Conservation (phyloP, 2,888 invertebrate genomes). For the Adelognathus sp. region DNA sequence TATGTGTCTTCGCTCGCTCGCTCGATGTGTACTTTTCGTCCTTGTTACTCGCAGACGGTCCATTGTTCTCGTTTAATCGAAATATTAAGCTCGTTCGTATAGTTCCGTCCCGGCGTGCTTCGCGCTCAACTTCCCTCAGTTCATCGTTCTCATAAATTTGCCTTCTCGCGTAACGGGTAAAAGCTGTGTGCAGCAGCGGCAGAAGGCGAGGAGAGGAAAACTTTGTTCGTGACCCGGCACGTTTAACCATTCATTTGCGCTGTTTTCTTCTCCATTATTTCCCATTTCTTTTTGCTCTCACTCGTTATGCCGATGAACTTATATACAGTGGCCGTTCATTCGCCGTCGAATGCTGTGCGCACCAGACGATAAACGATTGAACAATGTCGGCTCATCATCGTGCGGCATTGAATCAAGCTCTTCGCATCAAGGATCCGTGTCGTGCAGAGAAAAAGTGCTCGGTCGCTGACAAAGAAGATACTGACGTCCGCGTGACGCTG, state of each 20-base stretch:
- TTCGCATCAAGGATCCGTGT: neutral
- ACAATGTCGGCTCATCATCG: neutral
- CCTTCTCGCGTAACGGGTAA: neutral
- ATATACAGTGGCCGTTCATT: too few relatives aligned
- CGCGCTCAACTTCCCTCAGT: slow-evolving; percentile 32
- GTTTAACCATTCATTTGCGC: neutral
- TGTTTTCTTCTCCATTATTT: slow-evolving; percentile 4
- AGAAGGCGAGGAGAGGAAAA: neutral
- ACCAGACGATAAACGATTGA: slow-evolving; percentile 11
- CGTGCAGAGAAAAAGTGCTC: neutral
- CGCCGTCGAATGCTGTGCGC: too few relatives aligned
- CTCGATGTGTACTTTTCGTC: slow-evolving; percentile 31
- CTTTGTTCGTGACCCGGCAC: neutral
- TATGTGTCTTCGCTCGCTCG: neutral
- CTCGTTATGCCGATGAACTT: slow-evolving; percentile 47
- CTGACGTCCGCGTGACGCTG: neutral
- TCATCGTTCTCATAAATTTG: slow-evolving; percentile 36
- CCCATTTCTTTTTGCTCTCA: neutral
- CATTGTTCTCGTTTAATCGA: slow-evolving; percentile 74
- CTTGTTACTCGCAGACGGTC: slow-evolving; percentile 53
- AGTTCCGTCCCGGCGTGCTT: slow-evolving; percentile 53
- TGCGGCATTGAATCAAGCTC: neutral
- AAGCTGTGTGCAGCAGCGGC: too few relatives aligned
- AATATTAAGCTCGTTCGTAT: slow-evolving; percentile 67
- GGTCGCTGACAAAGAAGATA: slow-evolving; percentile 27